Percentiles rank a stretch among this genome's conserved stretches.
Conservation (phyloP, 2,113 vertebrate species). For the Verasper variegatus region DNA sequence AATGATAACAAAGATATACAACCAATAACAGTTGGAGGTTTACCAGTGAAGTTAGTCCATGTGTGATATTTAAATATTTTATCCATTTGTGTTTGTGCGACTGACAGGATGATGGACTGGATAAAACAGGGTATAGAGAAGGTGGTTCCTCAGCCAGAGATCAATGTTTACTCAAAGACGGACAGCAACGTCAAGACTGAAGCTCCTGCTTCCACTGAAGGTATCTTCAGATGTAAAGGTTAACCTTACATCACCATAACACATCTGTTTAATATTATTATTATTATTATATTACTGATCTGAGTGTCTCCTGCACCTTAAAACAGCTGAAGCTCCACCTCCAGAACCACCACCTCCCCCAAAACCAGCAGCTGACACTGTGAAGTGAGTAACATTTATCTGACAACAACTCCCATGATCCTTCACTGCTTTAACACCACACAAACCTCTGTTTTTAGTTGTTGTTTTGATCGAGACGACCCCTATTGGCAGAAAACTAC, state of each 20-base stretch:
- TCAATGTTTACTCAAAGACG: slow-evolving; percentile 23
- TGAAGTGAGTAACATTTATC: slow-evolving; percentile 46
- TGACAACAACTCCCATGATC: not conserved
- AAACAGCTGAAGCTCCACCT: slow-evolving; percentile 14
- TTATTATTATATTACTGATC: not conserved
- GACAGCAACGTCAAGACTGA: slow-evolving; percentile 38
- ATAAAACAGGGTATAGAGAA: slow-evolving; percentile 80
- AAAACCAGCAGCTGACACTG: slow-evolving; percentile 13
- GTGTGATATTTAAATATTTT: not conserved
- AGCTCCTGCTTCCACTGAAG: slow-evolving; percentile 17
- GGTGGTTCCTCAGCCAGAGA: slow-evolving; percentile 79
- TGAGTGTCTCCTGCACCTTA: not conserved
- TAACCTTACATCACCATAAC: not conserved
- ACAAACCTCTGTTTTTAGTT: too few species aligned
- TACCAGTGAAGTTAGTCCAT: not conserved
- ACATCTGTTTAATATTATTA: not conserved
- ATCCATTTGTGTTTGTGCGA: not conserved
- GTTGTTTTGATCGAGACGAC: too few species aligned
- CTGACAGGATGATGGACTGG: slow-evolving; percentile 78
- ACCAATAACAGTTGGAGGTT: not conserved
- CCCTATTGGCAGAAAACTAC: too few species aligned
- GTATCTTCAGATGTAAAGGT: slow-evolving; percentile 1
- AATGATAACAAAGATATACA: too few species aligned
- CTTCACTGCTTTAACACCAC: not conserved
- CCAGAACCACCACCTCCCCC: slow-evolving; percentile 2